phyloP scores from a whole-genome alignment of 1,140 invertebrate species.

The Anastrepha obliqua region DNA sequence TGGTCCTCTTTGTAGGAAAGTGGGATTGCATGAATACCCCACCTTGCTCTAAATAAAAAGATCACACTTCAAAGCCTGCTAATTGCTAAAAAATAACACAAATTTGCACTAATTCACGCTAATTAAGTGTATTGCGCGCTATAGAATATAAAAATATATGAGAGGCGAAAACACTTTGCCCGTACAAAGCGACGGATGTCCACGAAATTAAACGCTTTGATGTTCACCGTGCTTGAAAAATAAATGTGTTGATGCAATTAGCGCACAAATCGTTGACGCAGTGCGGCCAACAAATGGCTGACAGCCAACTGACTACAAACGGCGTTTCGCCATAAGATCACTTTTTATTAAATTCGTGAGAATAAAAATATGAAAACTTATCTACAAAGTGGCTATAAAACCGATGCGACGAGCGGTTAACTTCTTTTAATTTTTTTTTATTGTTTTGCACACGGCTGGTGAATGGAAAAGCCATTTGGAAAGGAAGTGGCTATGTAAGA shows the following conservation, averaged over 20 bases:
- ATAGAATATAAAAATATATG: not conserved
- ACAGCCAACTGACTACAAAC: conserved; percentile 8
- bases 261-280: conserved; percentile 1
- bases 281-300: conserved; percentile 17
- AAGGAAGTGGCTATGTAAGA: not conserved
- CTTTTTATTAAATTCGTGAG: conserved; percentile 47
- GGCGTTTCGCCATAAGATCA: not conserved
- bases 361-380: conserved; percentile 27
- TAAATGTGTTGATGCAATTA: conserved; percentile 52
- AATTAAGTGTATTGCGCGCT: not conserved
- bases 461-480: not conserved
- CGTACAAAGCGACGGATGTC: conserved; percentile 37
- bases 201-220: conserved; percentile 15
- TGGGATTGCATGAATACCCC: not conserved
- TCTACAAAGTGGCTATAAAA: conserved; percentile 30
- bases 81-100: conserved; percentile 5
- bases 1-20: not conserved
- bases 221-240: not conserved
- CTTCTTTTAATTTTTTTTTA: too few relatives aligned
- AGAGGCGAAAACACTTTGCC: not conserved
- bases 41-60: not conserved
- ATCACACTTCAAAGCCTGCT: conserved; percentile 12
- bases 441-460: too few relatives aligned
- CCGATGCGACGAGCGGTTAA: not conserved
- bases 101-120: not conserved